Percentiles rank a stretch among this genome's conserved stretches.
Conservation (phyloP, 2,888 invertebrate genomes). For the Phaedon cochleariae region DNA sequence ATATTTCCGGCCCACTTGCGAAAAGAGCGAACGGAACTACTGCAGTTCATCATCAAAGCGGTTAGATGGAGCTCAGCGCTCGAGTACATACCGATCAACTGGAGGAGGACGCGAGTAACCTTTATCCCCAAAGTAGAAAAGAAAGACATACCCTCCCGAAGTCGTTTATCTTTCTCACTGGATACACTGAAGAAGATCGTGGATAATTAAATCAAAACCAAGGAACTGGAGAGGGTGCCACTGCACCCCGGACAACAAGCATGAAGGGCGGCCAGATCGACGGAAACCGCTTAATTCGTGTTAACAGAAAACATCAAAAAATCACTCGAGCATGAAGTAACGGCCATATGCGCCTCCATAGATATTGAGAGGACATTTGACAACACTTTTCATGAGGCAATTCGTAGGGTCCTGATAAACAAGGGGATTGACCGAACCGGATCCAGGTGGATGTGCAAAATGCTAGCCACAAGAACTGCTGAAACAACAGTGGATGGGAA, state of each 20-base stretch:
- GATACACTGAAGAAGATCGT: not conserved
- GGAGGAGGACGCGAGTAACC: not conserved
- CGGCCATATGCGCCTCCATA: not conserved
- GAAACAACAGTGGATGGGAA: not conserved
- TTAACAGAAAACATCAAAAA: not conserved
- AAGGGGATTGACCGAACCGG: not conserved
- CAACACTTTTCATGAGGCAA: not conserved
- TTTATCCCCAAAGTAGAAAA: not conserved
- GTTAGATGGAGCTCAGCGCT: not conserved
- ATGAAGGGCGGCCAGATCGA: not conserved
- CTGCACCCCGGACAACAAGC: not conserved
- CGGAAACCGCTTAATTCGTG: not conserved
- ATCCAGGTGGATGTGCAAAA: not conserved
- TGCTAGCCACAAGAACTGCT: not conserved
- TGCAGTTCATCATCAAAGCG: not conserved
- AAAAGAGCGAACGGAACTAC: not conserved
- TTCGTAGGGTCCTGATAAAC: not conserved
- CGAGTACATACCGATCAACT: not conserved
- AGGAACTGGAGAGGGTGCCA: slow-evolving; percentile 4
- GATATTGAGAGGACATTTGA: not conserved
- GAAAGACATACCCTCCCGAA: not conserved
- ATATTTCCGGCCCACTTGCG: not conserved
- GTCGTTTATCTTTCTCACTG: not conserved
- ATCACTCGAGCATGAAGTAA: not conserved
- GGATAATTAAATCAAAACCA: not conserved